These are phyloP conservation scores for Andrena marginata DNA, from an alignment of 2,888 invertebrate species.

Conservation along the genomic window DNA sequence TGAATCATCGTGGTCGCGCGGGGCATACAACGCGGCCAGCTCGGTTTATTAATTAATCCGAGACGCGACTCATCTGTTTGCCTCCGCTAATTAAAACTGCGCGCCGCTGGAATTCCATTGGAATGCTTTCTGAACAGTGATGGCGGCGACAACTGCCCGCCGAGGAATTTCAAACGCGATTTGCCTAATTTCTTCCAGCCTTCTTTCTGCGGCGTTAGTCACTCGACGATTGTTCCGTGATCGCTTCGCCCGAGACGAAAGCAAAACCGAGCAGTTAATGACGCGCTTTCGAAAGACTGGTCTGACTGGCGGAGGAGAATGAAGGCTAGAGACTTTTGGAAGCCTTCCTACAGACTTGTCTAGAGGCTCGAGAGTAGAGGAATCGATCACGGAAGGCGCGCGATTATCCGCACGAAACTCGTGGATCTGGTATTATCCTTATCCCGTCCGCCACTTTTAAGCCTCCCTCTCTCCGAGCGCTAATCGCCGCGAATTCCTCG, in stretches of 20 bases:
- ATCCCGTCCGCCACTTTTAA: conserved; percentile 1
- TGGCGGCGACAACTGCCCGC: not conserved
- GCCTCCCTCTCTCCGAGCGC: not conserved
- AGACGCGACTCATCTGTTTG: conserved; percentile 58
- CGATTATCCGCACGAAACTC: conserved; percentile 65
- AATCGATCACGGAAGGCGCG: conserved; percentile 38
- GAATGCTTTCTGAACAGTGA: conserved; percentile 17
- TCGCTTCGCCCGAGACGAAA: not conserved
- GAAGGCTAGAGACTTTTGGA: not conserved
- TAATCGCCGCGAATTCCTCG: conserved; percentile 19
- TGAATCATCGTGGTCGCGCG: conserved; percentile 65
- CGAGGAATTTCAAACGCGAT: not conserved
- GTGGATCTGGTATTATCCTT: conserved; percentile 36
- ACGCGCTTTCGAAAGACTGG: not conserved
- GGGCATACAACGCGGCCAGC: conserved; percentile 18
- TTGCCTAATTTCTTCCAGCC: not conserved
- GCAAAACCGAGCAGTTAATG: not conserved
- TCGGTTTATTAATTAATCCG: conserved; percentile 69
- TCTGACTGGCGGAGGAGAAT: not conserved
- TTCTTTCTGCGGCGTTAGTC: not conserved
- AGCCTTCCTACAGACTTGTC: too few relatives aligned
- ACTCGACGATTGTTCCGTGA: not conserved
- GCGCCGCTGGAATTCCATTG: conserved; percentile 59
- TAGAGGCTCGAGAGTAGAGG: not conserved
- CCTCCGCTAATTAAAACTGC: conserved; percentile 60